A percentile compares a stretch with the other conserved stretches of the same genome.
phyloP scores from a whole-genome alignment of 2,888 invertebrate genomes.

The Diaprepes abbreviatus region DNA sequence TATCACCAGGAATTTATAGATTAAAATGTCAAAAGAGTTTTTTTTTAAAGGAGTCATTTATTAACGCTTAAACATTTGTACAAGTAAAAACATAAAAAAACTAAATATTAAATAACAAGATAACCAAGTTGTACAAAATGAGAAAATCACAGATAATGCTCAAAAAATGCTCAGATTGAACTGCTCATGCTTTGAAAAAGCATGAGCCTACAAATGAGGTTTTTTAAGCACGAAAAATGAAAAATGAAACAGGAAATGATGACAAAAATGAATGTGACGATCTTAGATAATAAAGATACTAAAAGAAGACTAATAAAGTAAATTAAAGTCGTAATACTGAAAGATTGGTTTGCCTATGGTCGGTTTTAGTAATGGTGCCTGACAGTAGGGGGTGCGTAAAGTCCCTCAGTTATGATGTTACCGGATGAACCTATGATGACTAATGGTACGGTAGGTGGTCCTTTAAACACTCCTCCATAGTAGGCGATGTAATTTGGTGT shows the following conservation, averaged over 20 bases:
- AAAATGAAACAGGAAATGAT: conserved; percentile 35
- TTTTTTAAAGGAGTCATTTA: conserved; percentile 49
- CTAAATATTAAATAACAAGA: conserved; percentile 50
- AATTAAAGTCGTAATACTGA: conserved; percentile 47
- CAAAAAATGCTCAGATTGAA: conserved; percentile 41
- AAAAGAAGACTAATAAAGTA: conserved; percentile 27
- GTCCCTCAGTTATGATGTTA: conserved; percentile 62
- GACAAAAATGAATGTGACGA: conserved; percentile 44
- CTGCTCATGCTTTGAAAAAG: conserved; percentile 38
- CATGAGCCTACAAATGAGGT: conserved; percentile 39
- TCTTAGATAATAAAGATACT: conserved; percentile 48
- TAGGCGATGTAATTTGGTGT: conserved; percentile 49
- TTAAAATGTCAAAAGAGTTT: not conserved
- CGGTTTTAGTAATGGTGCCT: conserved; percentile 50
- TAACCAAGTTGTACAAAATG: conserved; percentile 50
- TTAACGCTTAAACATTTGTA: conserved; percentile 51
- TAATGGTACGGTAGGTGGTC: conserved; percentile 59
- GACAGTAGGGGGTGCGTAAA: conserved; percentile 61
- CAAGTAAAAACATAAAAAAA: conserved; percentile 46
- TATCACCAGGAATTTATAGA: too few relatives aligned
- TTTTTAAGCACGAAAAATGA: conserved; percentile 45
- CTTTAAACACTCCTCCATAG: conserved; percentile 55
- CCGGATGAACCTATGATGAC: conserved; percentile 59
- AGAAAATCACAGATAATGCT: conserved; percentile 50
- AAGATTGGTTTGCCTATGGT: conserved; percentile 50